Base-by-base conservation (phyloP, 2,888 invertebrate species). In the Drosophila anomalipes region DNA sequence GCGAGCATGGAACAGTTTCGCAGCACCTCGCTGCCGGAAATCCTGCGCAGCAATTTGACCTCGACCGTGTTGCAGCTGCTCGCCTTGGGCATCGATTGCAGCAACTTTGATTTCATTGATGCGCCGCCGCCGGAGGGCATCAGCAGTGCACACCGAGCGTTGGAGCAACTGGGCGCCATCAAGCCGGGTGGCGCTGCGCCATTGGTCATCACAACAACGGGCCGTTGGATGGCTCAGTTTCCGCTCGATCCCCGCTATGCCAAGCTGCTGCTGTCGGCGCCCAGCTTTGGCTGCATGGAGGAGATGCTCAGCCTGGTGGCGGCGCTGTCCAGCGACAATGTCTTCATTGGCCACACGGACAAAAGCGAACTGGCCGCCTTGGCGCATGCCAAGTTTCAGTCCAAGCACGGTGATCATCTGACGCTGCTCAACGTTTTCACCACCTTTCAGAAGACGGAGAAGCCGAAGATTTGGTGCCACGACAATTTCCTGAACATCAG, bases 171-270 rank as follows among this genome's bases (percentile, higher is more conserved):
- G 74, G 96, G 96, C 63, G 97, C 97, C 30, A 95, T 98, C 56
- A 95, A 96, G 73, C 67, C 68, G 9, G 94, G 91, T 69, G 92
- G 94, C 9, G 91, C 22, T 2, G 16, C 93, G 12, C 95, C 93
- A 14, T 95, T 95, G 1, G 95, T 95, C 92, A 94, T 99, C 78
- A 98, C 98, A 0, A 93, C 95, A 0, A 85, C 97, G 1, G 99
- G 99, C 0, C 95, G 95, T 82, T 95, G 96, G 91, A 98, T 99
- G 98, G 95, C 97, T 0, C 95, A 95, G 19, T 98, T 98, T 93
- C 99, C 99, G 0, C 94, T 99, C 44, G 98, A 99, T 93, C 99
- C 99, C 0, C 95, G 96, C 80, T 96, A 97, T 92, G 95, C 98
- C 14, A 98, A 97, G 94, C 95, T 97, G 10, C 94, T 98, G 64